Base-by-base conservation (phyloP, 2,797 vertebrate genomes). In the Eptatretus atami region DNA sequence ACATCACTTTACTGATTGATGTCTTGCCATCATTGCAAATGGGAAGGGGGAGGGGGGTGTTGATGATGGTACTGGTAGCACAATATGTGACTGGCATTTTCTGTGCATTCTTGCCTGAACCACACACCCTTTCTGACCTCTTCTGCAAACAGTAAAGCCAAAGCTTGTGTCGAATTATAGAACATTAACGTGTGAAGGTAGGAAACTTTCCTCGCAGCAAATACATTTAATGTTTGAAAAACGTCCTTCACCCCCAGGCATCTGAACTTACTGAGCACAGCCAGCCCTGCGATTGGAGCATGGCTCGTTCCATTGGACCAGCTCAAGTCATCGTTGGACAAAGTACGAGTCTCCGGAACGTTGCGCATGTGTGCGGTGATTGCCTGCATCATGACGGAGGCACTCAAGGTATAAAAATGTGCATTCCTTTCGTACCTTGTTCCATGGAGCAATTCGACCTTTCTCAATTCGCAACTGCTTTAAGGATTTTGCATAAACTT, bases 351-450 rank as follows among this genome's bases (percentile, higher is more conserved):
- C 24, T 88, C 93, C 69, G 78, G 77, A 64, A 98, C 85, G 0
- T 73, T 95, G 63, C 74, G 90, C 1, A 74, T 96, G 67, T 96
- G 92, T 71, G 92, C 92, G 11, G 86, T 98, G 2, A 94, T 98
- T 90, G 92, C 88, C 63, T 98, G 90, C 74, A 86, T 96, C 71
- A 95, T 95, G 88, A 95, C 88, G 0, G 92, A 98, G 71, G 92
- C 90, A 13, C 73, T 98, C 8, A 90, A 98, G 84, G 92, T 92
- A 65, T 71, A 72, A 65, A 14, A 12, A 11, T 44, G 31, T 44
- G 31, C 31, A 44, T 4, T 44, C 31, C 31, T 44, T 44, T 44
- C 31, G 31, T 44, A 44, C 31, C 31, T 44, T 44, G 31, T 44
- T 44, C 6, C 31, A 5, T 5, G 6, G 31, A 44, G 31, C 31